Percentiles rank a stretch among this genome's conserved stretches.
Evolutionary conservation across 2,888 invertebrate genomes (phyloP).

Genomic region (Reticulitermes lucifugus): DNA sequence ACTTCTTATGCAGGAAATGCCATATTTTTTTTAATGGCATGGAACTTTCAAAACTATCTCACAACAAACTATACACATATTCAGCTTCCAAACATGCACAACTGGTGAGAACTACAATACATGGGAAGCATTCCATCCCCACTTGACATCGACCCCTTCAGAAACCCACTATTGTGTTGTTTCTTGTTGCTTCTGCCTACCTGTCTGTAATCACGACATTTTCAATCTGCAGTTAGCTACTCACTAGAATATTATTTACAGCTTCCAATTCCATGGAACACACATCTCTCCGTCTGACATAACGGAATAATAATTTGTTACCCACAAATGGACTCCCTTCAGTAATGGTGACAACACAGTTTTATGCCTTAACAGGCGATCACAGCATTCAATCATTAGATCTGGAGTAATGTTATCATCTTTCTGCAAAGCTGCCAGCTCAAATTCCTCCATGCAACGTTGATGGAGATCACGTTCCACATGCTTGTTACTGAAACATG

Average conservation of each 20-base stretch:
- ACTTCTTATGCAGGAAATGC: no score
- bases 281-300: slow-evolving; percentile 91
- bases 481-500: slow-evolving; percentile 75
- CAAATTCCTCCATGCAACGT: slow-evolving; percentile 75
- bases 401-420: slow-evolving; percentile 93
- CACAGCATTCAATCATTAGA: slow-evolving; percentile 88
- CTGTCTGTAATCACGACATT: no score
- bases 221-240: no score
- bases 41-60: no score
- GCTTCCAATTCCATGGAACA: slow-evolving; percentile 92
- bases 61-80: no score
- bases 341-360: slow-evolving; percentile 65
- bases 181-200: no score
- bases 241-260: slow-evolving; percentile 58
- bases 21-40: no score
- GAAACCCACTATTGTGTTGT: no score
- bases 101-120: no score
- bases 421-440: slow-evolving; percentile 80
- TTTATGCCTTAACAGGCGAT: slow-evolving; percentile 72
- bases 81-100: no score
- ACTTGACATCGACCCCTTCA: no score
- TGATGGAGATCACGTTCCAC: slow-evolving; percentile 80
- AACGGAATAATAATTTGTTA: slow-evolving; percentile 93
- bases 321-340: slow-evolving; percentile 78
- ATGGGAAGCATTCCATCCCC: no score